Percentiles rank a stretch among this genome's conserved stretches.
Conservation (phyloP, 2,113 vertebrate genomes). For the Platichthys stellatus region DNA sequence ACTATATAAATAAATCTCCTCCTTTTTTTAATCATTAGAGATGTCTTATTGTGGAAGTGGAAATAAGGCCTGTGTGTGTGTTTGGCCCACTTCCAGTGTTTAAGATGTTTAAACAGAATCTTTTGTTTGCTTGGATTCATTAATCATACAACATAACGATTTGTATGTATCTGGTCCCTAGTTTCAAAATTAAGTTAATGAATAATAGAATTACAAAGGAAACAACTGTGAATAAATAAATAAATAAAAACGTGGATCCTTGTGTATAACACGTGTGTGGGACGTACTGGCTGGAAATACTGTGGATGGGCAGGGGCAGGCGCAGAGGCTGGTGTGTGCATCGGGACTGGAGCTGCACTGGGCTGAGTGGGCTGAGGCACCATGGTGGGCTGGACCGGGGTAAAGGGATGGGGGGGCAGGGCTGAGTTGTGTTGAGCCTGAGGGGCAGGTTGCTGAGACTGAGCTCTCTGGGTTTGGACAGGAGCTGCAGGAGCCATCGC, state of each 20-base stretch:
- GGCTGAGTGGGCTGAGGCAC: conserved; percentile 39
- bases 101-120: too few relatives aligned
- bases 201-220: neutral
- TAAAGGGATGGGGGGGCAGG: conserved; percentile 59
- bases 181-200: neutral
- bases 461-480: conserved; percentile 57
- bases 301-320: conserved; percentile 55
- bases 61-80: too few relatives aligned
- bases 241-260: neutral
- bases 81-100: too few relatives aligned
- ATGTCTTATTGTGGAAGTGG: too few relatives aligned
- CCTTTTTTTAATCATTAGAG: neutral
- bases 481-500: conserved; percentile 23
- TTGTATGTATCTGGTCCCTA: neutral
- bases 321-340: conserved; percentile 40
- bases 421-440: conserved; percentile 62
- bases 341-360: conserved; percentile 26
- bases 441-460: conserved; percentile 60
- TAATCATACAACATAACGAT: too few relatives aligned
- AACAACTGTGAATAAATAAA: too few relatives aligned
- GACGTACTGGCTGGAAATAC: conserved; percentile 80
- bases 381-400: conserved; percentile 63
- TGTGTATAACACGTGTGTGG: neutral
- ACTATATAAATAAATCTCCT: neutral
- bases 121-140: too few relatives aligned